phyloP scores from a whole-genome alignment of 2,797 vertebrate species.

The Hippoglossus hippoglossus region DNA sequence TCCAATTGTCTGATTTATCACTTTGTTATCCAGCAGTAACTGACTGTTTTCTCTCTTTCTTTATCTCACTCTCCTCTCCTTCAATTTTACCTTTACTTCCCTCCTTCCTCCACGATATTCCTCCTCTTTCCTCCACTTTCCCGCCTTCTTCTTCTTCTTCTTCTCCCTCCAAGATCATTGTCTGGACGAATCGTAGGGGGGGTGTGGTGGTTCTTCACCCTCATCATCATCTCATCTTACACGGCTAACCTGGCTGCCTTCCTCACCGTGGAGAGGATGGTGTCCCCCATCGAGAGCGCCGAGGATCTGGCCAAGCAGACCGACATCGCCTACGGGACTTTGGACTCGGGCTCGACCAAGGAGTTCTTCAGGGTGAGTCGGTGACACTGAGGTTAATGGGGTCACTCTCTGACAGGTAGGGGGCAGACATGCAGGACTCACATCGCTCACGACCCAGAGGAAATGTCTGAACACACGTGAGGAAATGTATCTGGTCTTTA shows the following conservation, averaged over 20 bases:
- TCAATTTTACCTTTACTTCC: conserved; percentile 16
- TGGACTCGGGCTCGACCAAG: conserved; percentile 98
- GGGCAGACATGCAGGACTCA: no score
- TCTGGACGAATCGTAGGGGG: conserved; percentile 98
- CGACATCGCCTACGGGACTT: conserved; percentile 96
- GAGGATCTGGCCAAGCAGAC: conserved; percentile 99
- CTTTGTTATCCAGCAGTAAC: background rate
- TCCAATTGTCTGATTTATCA: background rate
- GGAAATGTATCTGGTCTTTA: background rate
- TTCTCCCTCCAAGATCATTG: conserved; percentile 86
- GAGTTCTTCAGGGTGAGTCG: conserved; percentile 98
- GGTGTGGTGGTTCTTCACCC: conserved; percentile 99
- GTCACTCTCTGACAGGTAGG: background rate
- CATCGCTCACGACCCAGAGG: background rate
- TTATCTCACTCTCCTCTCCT: conserved; percentile 35
- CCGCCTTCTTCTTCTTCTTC: background rate
- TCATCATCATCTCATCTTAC: conserved; percentile 99
- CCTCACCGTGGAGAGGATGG: conserved; percentile 98
- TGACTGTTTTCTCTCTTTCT: conserved; percentile 21
- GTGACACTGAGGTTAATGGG: background rate
- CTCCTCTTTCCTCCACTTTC: background rate
- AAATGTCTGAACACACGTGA: background rate
- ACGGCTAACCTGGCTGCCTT: conserved; percentile 98
- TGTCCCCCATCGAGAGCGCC: conserved; percentile 89
- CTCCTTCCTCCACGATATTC: background rate